These are phyloP conservation scores for rat (Rattus norvegicus) DNA, from an alignment of 2,113 vertebrate genomes.

Conservation along the genomic window GRCr8 NC_086028.1:39110501-39111000, in stretches of 20 bases:
- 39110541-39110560: slow-evolving; percentile 26
- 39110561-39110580: slow-evolving; percentile 1
- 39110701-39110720: slow-evolving; percentile 29
- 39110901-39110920: not conserved
- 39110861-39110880: not conserved
- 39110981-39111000: too few species aligned
- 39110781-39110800: not conserved
- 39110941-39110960: too few species aligned
- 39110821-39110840: slow-evolving; percentile 43
- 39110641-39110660: not conserved
- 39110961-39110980: too few species aligned
- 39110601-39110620: slow-evolving; percentile 33
- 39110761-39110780: not conserved
- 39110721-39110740: not conserved
- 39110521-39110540: not conserved
- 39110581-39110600: not conserved
- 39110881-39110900: slow-evolving; percentile 8
- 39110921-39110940: too few species aligned
- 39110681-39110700: slow-evolving; percentile 35
- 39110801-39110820: slow-evolving; percentile 35
- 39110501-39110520: not conserved
- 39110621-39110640: not conserved
- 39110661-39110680: not conserved
- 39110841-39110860: not conserved
- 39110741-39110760: not conserved